A percentile compares a stretch with the other conserved stretches of the same genome.
Conservation (phyloP, 2,797 vertebrate species). For the Sebastes umbrosus region DNA sequence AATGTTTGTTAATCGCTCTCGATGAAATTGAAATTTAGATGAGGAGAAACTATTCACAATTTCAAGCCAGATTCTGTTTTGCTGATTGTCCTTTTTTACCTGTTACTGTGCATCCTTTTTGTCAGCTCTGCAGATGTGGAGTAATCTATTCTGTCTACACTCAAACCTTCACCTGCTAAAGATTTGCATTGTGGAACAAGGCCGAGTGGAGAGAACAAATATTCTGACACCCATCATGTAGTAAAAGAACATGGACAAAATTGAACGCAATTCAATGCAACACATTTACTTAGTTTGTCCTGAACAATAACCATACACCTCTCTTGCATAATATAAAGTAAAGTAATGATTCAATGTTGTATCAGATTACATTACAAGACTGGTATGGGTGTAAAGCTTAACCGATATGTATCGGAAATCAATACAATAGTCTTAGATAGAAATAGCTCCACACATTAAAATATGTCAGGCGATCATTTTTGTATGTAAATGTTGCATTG, state of each 20-base stretch:
- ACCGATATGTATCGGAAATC: too few species aligned
- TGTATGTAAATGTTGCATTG: too few species aligned
- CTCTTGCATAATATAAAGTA: not conserved
- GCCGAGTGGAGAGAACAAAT: not conserved
- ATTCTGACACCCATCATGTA: not conserved
- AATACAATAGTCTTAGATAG: too few species aligned
- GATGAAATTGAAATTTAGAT: not conserved
- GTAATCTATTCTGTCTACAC: too few species aligned
- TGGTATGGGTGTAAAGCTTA: too few species aligned
- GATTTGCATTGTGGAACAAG: not conserved
- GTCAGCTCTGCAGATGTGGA: too few species aligned
- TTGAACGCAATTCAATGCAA: not conserved
- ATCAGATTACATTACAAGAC: not conserved
- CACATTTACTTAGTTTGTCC: not conserved
- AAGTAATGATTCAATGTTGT: not conserved
- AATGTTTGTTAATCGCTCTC: constrained; percentile 4
- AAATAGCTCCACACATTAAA: too few species aligned
- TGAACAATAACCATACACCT: not conserved
- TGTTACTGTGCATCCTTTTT: too few species aligned
- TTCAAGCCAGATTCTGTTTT: too few species aligned
- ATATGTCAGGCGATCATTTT: fast-evolving
- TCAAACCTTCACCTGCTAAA: too few species aligned
- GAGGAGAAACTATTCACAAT: not conserved
- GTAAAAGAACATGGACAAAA: not conserved
- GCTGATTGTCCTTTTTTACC: too few species aligned